A percentile compares a stretch with the other conserved stretches of the same genome.
Conservation (phyloP, 2,797 vertebrate genomes). For the Sus cebifrons region DNA sequence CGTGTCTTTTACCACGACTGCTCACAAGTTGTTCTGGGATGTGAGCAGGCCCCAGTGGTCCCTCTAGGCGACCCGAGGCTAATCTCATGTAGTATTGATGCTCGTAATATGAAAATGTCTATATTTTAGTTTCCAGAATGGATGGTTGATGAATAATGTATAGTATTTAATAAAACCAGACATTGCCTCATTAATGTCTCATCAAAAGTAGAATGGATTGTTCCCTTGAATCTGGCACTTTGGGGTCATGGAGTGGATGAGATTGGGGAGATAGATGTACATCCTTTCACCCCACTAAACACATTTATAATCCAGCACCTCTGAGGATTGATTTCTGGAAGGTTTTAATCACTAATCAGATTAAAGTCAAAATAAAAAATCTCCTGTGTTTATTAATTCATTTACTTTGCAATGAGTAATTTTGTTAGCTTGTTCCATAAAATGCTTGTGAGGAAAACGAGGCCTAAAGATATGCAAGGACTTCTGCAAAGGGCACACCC, state of each 20-base stretch:
- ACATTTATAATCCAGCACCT: neutral
- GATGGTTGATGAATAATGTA: slow-evolving; percentile 85
- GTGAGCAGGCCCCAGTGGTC: slow-evolving; percentile 63
- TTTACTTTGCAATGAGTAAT: neutral
- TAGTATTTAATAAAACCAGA: slow-evolving; percentile 86
- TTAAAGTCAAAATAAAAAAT: slow-evolving; percentile 66
- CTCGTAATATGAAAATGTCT: slow-evolving; percentile 88
- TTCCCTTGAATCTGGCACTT: slow-evolving; percentile 79
- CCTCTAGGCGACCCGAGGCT: slow-evolving; percentile 84
- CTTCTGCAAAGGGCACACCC: rapidly evolving
- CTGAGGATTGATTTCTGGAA: slow-evolving; percentile 35
- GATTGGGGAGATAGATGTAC: neutral
- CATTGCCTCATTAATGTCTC: slow-evolving; percentile 85
- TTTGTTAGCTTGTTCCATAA: neutral
- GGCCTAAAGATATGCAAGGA: neutral
- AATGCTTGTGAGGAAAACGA: neutral
- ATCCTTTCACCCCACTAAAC: neutral
- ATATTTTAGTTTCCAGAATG: slow-evolving; percentile 86
- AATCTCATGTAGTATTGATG: slow-evolving; percentile 88
- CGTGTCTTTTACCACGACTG: slow-evolving; percentile 60
- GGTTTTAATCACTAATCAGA: slow-evolving; percentile 54
- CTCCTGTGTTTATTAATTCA: neutral
- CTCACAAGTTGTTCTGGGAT: slow-evolving; percentile 81
- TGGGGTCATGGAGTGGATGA: slow-evolving; percentile 69
- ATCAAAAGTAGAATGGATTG: slow-evolving; percentile 76